These are phyloP conservation scores for Elephantulus edwardii DNA, from an alignment of 2,113 vertebrate genomes.

Conservation along the genomic window DNA sequence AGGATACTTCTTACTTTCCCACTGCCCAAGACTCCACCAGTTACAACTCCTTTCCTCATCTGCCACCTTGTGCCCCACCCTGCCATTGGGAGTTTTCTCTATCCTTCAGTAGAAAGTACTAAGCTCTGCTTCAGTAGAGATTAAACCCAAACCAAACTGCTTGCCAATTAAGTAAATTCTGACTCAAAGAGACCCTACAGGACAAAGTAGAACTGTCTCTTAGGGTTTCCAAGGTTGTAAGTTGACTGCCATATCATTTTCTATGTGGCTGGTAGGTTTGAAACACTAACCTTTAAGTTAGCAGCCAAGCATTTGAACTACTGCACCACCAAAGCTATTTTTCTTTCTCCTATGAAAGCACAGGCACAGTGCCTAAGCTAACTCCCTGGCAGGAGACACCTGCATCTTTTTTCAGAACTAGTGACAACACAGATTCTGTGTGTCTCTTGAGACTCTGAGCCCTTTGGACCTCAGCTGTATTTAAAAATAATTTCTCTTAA, in stretches of 20 bases:
- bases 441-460: background rate
- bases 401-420: fast-evolving
- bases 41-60: background rate
- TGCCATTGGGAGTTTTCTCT: background rate
- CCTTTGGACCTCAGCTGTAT: background rate
- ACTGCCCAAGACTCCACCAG: background rate
- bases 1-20: background rate
- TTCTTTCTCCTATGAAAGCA: too few species aligned
- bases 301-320: too few species aligned
- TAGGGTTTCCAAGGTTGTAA: too few species aligned
- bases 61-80: background rate
- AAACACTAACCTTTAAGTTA: too few species aligned
- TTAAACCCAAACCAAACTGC: too few species aligned
- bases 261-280: too few species aligned
- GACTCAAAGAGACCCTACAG: background rate
- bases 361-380: background rate
- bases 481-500: too few species aligned
- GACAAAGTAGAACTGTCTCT: too few species aligned
- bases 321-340: too few species aligned
- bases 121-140: background rate
- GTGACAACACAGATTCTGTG: background rate
- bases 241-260: too few species aligned
- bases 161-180: too few species aligned
- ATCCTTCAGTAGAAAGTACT: background rate
- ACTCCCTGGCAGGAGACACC: background rate